Base-by-base conservation (phyloP, 2,797 vertebrate genomes). In the Tenualosa thibaudeaui region DNA sequence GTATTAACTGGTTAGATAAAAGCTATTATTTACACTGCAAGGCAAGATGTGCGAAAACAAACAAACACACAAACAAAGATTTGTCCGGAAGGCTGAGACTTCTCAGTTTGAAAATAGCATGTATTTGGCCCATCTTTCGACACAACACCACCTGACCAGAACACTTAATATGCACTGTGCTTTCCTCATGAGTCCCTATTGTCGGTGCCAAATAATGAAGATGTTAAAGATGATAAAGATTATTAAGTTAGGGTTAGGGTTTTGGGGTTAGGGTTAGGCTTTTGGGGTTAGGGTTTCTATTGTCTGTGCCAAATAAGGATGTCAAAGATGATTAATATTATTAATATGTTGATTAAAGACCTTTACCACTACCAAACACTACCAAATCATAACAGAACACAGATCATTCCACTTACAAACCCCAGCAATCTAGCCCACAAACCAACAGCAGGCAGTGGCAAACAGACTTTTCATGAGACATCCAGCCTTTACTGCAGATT, bases 11-110 rank as follows among this genome's bases (percentile, higher is more conserved):
- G 71, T 78, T 78, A 78, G 71, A 46, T 78, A 46, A 78, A 78
- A 78, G 71, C 71, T 78, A 78, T 78, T 78, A 78, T 78, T 43
- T 78, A 78, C 71, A 78, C 71, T 22, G 40, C 71, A 78, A 78
- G 71, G 71, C 71, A 78, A 43, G 19, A 78, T 17, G 37, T 78
- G 71, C 40, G 26, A 19, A 78, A 78, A 43, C 50, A 51, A 51
- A 51, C 50, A 51, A 51, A 51, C 50, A 75, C 22, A 43, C 37
- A 78, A 46, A 78, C 46, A 22, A 22, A 78, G 37, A 78, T 46
- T 78, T 43, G 71, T 46, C 19, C 15, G 71, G 40, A 5, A 43
- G 71, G 40, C 40, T 78, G 40, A 78, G 68, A 71, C 43, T 17
- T 46, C 40, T 22, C 15, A 43, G 37, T 46, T 19, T 46, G 71